phyloP scores from a whole-genome alignment of 1,140 invertebrate species.

The Zaprionus gabonicus region DNA sequence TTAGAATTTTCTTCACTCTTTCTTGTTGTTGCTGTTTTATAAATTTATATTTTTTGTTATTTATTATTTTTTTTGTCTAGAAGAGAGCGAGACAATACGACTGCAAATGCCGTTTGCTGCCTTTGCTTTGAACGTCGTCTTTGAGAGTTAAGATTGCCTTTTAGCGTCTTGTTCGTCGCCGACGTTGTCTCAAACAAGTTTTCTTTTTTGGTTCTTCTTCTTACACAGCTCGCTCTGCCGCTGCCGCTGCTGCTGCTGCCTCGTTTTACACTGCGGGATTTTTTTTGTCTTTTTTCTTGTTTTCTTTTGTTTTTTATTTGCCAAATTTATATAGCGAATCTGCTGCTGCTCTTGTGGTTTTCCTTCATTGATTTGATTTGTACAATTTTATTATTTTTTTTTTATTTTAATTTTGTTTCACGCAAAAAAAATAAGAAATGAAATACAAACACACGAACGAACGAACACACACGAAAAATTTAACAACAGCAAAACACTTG shows the following conservation, averaged over 20 bases:
- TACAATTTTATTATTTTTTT: conserved; percentile 9
- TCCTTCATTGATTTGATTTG: background rate
- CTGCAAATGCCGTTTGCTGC: conserved; percentile 52
- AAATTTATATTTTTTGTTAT: background rate
- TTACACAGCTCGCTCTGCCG: conserved; percentile 33
- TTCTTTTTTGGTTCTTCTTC: conserved; percentile 67
- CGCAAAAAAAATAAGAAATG: conserved; percentile 10
- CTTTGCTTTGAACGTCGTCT: conserved; percentile 37
- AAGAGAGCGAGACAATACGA: conserved; percentile 10
- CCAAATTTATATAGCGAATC: conserved; percentile 19
- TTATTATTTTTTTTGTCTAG: conserved; percentile 19
- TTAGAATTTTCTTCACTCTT: background rate
- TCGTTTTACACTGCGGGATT: conserved; percentile 57
- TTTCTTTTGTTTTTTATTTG: conserved; percentile 33
- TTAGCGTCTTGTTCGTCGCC: conserved; percentile 50
- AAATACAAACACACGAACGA: conserved; percentile 22
- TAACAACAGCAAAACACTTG: conserved; percentile 70
- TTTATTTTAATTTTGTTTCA: conserved; percentile 23
- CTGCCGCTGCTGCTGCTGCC: conserved; percentile 35
- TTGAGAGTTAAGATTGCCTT: conserved; percentile 50
- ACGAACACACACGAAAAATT: conserved; percentile 59
- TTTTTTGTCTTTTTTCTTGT: conserved; percentile 37
- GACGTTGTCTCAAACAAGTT: conserved; percentile 75
- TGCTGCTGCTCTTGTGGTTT: conserved; percentile 10
- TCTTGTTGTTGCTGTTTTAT: conserved; percentile 1